phyloP scores from a whole-genome alignment of 2,797 vertebrate species.

The Aplochiton taeniatus region DNA sequence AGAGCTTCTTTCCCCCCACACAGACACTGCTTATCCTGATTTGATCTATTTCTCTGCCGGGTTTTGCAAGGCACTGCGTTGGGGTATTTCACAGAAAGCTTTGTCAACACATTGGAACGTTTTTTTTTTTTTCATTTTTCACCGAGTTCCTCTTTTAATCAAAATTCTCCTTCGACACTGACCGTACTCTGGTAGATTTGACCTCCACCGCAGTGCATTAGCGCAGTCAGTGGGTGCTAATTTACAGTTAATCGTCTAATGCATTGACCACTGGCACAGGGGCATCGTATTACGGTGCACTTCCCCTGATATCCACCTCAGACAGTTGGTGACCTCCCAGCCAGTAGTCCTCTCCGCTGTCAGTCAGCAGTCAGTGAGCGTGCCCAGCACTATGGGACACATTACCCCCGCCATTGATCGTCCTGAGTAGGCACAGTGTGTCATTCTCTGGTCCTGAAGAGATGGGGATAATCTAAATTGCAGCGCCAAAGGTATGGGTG shows the following conservation, averaged over 20 bases:
- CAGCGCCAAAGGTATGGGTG: slow-evolving; percentile 15
- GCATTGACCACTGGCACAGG: slow-evolving; percentile 24
- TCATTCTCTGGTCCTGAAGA: slow-evolving; percentile 42
- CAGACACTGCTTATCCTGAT: slow-evolving; percentile 17
- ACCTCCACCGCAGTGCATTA: slow-evolving; percentile 12
- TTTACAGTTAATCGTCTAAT: slow-evolving; percentile 18
- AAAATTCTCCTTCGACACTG: too few relatives aligned
- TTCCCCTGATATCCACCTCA: slow-evolving; percentile 39
- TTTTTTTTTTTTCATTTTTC: too few relatives aligned
- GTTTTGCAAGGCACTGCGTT: too few relatives aligned
- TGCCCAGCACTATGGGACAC: slow-evolving; percentile 56
- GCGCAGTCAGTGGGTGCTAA: slow-evolving; percentile 31
- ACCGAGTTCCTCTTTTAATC: too few relatives aligned
- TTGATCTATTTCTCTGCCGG: neutral
- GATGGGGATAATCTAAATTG: slow-evolving; percentile 15
- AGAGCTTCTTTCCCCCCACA: slow-evolving; percentile 5
- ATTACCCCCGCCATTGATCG: slow-evolving; percentile 60
- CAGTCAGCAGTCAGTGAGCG: slow-evolving; percentile 56
- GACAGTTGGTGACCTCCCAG: slow-evolving; percentile 53
- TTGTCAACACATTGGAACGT: too few relatives aligned
- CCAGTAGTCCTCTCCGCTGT: slow-evolving; percentile 43
- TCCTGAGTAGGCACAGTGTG: slow-evolving; percentile 41
- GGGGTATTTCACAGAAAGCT: too few relatives aligned
- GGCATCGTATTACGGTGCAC: slow-evolving; percentile 28
- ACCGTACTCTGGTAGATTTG: too few relatives aligned